These are phyloP conservation scores for Cantharis rustica DNA, from an alignment of 2,888 invertebrate species.

Conservation along the genomic window DNA sequence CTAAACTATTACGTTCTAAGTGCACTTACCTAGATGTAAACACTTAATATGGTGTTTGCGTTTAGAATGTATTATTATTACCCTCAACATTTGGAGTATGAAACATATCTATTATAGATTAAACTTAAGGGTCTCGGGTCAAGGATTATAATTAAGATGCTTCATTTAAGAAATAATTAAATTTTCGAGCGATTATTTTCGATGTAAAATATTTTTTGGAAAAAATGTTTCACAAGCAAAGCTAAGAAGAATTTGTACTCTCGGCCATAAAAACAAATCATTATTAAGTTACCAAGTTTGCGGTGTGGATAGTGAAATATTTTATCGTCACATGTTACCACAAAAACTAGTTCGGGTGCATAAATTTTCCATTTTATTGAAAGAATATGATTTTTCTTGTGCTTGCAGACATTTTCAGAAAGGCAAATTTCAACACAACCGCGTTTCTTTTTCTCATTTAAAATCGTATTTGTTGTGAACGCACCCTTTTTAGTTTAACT, in stretches of 20 bases:
- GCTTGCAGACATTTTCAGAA: neutral
- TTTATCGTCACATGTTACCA: slow-evolving; percentile 23
- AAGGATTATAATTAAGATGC: neutral
- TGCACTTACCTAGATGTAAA: neutral
- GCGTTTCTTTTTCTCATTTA: slow-evolving; percentile 6
- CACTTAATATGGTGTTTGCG: neutral
- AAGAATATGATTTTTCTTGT: slow-evolving; percentile 17
- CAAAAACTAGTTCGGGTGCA: slow-evolving; percentile 22
- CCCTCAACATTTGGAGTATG: neutral
- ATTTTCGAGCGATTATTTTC: neutral
- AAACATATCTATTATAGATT: neutral
- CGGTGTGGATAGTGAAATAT: slow-evolving; percentile 23
- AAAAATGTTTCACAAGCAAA: neutral
- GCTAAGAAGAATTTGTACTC: neutral
- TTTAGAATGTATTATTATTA: neutral
- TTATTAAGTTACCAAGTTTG: slow-evolving; percentile 16
- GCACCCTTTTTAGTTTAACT: neutral
- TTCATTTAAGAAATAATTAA: too few relatives aligned
- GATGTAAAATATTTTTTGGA: neutral
- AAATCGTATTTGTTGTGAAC: slow-evolving; percentile 12
- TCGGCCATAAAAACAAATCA: neutral
- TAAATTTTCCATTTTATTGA: slow-evolving; percentile 23
- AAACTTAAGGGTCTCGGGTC: neutral
- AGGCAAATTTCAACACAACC: neutral
- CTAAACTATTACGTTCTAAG: neutral